Conservation (phyloP, 2,888 invertebrate genomes). For the Tubulanus polymorphus region DNA sequence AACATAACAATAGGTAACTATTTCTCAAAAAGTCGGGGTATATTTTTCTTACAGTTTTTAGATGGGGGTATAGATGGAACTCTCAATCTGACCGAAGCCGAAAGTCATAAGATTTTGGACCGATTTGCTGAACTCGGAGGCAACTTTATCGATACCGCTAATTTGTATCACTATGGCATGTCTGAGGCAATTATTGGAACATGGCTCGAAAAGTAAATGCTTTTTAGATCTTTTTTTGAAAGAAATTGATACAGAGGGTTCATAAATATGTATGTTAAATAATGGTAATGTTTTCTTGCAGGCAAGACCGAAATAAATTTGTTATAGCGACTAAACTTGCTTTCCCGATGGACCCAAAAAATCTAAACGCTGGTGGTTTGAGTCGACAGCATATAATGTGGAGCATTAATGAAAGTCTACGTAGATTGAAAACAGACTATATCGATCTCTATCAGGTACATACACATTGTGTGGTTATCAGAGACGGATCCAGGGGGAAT, state of each 20-base stretch:
- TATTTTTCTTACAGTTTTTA: no score
- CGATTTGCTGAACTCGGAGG: constrained; percentile 26
- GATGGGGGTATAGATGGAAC: no score
- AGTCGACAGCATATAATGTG: constrained; percentile 32
- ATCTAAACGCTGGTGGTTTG: constrained; percentile 29
- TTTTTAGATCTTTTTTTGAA: no score
- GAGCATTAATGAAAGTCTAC: constrained; percentile 31
- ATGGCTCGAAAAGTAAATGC: constrained; percentile 18
- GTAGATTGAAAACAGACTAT: constrained; percentile 33
- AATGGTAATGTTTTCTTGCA: constrained; percentile 13
- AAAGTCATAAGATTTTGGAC: constrained; percentile 23
- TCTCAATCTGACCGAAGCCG: constrained; percentile 11
- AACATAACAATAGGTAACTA: no score
- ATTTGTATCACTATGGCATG: constrained; percentile 21
- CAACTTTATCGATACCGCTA: constrained; percentile 30
- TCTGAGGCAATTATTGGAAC: constrained; percentile 25
- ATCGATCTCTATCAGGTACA: constrained; percentile 40
- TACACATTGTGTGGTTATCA: no score
- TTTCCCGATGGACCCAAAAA: constrained; percentile 13
- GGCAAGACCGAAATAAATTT: constrained; percentile 24
- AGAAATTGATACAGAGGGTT: no score
- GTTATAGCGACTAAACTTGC: constrained; percentile 28
- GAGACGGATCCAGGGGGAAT: no score
- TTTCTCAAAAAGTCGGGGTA: no score
- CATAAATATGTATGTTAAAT: no score